Evolutionary conservation across 1,140 invertebrate genomes (phyloP).

Genomic region (Drosophila mayri): DNA sequence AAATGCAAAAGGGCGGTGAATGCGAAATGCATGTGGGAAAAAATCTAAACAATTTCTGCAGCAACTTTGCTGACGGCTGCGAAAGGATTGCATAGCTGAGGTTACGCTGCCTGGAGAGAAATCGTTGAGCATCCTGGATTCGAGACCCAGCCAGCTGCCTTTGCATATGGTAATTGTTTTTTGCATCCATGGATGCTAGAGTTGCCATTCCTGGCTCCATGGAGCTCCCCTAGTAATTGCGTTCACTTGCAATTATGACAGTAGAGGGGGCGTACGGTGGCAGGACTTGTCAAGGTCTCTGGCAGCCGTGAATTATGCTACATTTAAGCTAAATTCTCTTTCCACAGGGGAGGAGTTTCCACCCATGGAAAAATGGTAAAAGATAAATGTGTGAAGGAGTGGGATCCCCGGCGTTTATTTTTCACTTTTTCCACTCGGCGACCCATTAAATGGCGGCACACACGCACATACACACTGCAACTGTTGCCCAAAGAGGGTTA

Average conservation of each 20-base stretch:
- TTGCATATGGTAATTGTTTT: slow-evolving; percentile 74
- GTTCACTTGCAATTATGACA: slow-evolving; percentile 60
- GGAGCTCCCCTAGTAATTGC: slow-evolving; percentile 39
- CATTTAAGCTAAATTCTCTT: slow-evolving; percentile 62
- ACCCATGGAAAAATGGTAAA: not conserved
- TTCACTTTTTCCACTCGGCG: slow-evolving; percentile 73
- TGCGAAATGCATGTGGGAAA: slow-evolving; percentile 61
- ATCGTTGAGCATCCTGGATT: slow-evolving; percentile 6
- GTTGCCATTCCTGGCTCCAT: not conserved
- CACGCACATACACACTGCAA: not conserved
- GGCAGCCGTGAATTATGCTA: slow-evolving; percentile 57
- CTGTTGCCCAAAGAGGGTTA: slow-evolving; percentile 22
- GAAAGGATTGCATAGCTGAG: slow-evolving; percentile 67
- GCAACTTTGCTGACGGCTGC: slow-evolving; percentile 61
- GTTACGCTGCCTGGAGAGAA: not conserved
- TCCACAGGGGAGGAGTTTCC: slow-evolving; percentile 11
- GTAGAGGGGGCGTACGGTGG: not conserved
- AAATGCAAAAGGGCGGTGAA: slow-evolving; percentile 24
- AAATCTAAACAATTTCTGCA: slow-evolving; percentile 77
- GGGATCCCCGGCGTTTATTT: slow-evolving; percentile 49
- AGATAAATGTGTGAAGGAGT: slow-evolving; percentile 1
- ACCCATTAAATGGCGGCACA: slow-evolving; percentile 63
- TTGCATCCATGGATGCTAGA: slow-evolving; percentile 18
- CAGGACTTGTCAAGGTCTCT: slow-evolving; percentile 38
- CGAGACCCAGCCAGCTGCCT: slow-evolving; percentile 13